Evolutionary conservation across 2,888 invertebrate species (phyloP).

Genomic region (Andrena chrysosceles): DNA sequence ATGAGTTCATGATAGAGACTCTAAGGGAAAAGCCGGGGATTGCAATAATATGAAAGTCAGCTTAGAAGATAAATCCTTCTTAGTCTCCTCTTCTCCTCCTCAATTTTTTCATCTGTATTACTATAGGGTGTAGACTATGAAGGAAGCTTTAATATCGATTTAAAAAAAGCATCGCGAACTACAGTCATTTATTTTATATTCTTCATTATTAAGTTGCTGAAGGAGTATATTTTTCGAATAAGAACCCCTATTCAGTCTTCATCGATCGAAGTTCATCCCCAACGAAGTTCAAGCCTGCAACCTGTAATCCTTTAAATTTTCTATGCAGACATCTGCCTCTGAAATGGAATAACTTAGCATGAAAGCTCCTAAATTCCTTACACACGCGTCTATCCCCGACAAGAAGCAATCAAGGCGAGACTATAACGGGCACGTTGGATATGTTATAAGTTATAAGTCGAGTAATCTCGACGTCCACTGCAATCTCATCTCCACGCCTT

Average conservation of each 20-base stretch:
- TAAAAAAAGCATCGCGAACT: not conserved
- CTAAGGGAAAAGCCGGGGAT: no score
- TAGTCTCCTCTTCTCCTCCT: not conserved
- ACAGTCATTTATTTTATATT: not conserved
- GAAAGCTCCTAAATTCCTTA: not conserved
- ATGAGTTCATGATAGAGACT: no score
- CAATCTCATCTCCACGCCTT: not conserved
- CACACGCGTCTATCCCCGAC: not conserved
- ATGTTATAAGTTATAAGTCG: constrained; percentile 3
- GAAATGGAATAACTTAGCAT: not conserved
- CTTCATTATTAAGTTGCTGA: not conserved
- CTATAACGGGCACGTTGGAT: not conserved
- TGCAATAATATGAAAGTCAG: not conserved
- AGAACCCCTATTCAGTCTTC: not conserved
- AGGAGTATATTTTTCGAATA: not conserved
- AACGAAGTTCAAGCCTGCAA: not conserved
- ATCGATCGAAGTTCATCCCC: not conserved
- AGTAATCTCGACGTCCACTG: constrained; percentile 8
- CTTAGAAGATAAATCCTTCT: constrained; percentile 9
- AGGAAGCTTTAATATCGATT: not conserved
- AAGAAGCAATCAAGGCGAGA: constrained; percentile 10
- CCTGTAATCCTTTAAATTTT: not conserved
- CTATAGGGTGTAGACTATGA: not conserved
- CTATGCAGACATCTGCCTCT: not conserved
- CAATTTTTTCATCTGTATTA: not conserved